phyloP scores from a whole-genome alignment of 2,113 vertebrate genomes.

The Pseudorasbora parva region DNA sequence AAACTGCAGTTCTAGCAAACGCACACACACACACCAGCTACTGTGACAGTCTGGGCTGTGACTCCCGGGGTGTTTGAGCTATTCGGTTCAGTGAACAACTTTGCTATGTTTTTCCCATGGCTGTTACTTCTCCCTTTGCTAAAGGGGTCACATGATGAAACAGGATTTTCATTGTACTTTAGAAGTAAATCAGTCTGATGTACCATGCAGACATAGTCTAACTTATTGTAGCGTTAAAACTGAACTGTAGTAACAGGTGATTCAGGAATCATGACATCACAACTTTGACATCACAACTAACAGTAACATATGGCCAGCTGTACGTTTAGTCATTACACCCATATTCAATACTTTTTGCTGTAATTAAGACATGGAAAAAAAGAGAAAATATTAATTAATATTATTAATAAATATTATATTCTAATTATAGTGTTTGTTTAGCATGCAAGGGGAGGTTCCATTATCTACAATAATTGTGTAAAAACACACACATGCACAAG shows the following conservation, averaged over 20 bases:
- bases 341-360: neutral
- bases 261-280: neutral
- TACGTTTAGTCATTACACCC: neutral
- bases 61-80: conserved; percentile 22
- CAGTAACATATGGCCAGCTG: neutral
- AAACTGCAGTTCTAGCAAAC: conserved; percentile 38
- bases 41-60: conserved; percentile 15
- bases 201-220: neutral
- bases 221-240: neutral
- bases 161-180: neutral
- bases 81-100: conserved; percentile 37
- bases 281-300: neutral
- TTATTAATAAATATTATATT: too few relatives aligned
- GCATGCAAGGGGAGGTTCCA: too few relatives aligned
- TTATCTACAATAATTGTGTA: too few relatives aligned
- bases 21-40: conserved; percentile 35
- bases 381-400: too few relatives aligned
- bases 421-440: too few relatives aligned
- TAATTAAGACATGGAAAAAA: neutral
- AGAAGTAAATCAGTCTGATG: neutral
- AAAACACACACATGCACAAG: too few relatives aligned
- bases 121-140: conserved; percentile 24
- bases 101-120: conserved; percentile 24
- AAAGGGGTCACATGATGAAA: neutral
- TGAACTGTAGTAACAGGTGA: neutral